Evolutionary conservation across 2,113 vertebrate species (phyloP), one percentile per base, ranked within the genome.

Genomic region (Pseudorhombus dupliciocellatus): DNA sequence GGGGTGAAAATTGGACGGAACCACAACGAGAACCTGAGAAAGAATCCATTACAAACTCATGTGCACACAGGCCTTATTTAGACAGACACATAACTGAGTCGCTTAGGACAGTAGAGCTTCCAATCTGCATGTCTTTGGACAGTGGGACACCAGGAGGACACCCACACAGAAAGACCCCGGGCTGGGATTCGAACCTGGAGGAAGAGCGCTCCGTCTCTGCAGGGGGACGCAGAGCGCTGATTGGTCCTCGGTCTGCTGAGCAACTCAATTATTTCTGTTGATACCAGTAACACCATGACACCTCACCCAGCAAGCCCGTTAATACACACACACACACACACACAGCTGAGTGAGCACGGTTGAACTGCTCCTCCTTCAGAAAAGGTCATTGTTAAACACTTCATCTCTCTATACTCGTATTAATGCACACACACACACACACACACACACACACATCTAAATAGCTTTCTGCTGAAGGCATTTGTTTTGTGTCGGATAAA

Each of bases 231-330:
- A 75, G 31, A 48, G 58, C 7, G 25, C 73, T 79, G 78, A 89
- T 84, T 83, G 86, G 81, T 84, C 73, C 74, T 83, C 80, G 82
- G 75, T 89, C 75, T 80, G 76, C 21, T 88, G 89, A 89, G 68
- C 87, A 90, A 88, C 87, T 87, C 89, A 87, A 88, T 90, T 89
- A 88, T 86, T 82, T 68, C 75, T 20, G 58, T 75, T 87, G 83
- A 86, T 89, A 84, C 77, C 68, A 74, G 67, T 56, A 83, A 75
- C 87, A 83, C 81, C 77, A 79, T 61, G 85, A 84, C 64, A 88
- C 74, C 81, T 81, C 82, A 74, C 67, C 77, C 57, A 83, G 70
- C 30, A 4, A 75, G 70, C 58, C 73, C 75, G 84, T 84, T 83
- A 79, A 50, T 52, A 22, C 30, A 24, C 21, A 66, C 61, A 60